Conservation (phyloP, 1,140 invertebrate species). For the Solen grandis region DNA sequence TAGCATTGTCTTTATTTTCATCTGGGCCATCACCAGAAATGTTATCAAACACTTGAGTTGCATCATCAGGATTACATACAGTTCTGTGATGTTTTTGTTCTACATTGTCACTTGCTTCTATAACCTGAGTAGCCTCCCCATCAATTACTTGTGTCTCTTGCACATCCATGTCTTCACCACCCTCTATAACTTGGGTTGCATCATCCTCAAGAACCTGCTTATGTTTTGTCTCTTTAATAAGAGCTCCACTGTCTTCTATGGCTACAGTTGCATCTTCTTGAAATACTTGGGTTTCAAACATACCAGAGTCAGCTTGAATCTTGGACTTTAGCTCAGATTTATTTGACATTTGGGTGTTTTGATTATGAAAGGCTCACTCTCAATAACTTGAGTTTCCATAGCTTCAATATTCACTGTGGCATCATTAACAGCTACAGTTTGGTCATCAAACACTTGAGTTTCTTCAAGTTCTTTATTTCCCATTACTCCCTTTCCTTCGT, state of each 20-base stretch:
- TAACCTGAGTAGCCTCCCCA: conserved; percentile 13
- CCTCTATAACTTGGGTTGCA: conserved; percentile 19
- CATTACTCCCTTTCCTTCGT: not conserved
- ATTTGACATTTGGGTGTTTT: no score
- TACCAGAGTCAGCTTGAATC: not conserved
- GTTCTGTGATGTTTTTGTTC: no score
- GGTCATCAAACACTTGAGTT: conserved; percentile 8
- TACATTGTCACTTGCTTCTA: no score
- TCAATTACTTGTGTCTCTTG: conserved; percentile 7
- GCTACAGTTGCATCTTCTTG: conserved; percentile 23
- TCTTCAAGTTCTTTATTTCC: not conserved
- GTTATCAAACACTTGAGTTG: no score
- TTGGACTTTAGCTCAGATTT: no score
- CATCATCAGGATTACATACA: no score
- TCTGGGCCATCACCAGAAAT: no score
- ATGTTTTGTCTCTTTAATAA: not conserved
- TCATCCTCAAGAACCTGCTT: conserved; percentile 35
- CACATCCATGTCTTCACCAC: not conserved
- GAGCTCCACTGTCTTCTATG: conserved; percentile 12
- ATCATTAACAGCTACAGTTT: conserved; percentile 30
- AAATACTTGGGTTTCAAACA: conserved; percentile 29
- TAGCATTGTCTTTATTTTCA: no score
- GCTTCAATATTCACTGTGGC: no score
- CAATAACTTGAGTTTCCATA: conserved; percentile 62
- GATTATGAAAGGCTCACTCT: no score